Base-by-base conservation (phyloP, 2,113 vertebrate genomes). In the Anarrhichthys ocellatus region DNA sequence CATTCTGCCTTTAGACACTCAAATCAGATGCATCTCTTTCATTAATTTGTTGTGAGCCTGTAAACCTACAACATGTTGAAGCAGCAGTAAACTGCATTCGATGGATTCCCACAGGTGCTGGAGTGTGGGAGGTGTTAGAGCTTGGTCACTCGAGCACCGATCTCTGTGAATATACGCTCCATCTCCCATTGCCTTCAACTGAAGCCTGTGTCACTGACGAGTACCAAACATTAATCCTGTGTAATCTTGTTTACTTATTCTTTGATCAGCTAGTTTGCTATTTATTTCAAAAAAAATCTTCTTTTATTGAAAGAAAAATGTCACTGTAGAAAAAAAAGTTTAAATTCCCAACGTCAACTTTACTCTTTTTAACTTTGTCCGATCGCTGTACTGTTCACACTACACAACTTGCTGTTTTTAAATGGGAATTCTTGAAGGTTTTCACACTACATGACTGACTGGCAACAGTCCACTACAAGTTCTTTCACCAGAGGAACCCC, bases 111-210 rank as follows among this genome's bases (percentile, higher is more conserved):
- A 24, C 42, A 36, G 56, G 10, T 13, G 56, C 17, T 22, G 0
- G 22, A 73, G 59, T 63, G 58, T 64, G 29, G 44, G 58, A 75
- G 58, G 27, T 50, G 72, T 32, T 75, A 44, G 59, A 52, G 32
- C 13, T 11, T 10, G 32, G 29, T 52, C 9, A 52, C 73, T 27
- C 14, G 24, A 48, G 13, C 14, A 59, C 27, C 58, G 7, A 18
- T 50, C 46, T 76, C 34, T 52, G 32, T 46, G 42, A 29, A 65
- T 22, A 8, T 20, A 36, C 1, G 5, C 32, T 65, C 59, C 32
- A 52, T 64, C 32, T 52, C 44, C 11, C 46, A 42, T 38, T 65
- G 48, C 54, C 48, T 54, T 20, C 3, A 17, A 54, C 1, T 20
- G 3, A 20, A 27, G 22, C 59, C 42, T 2, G 71, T 6, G 3